Evolutionary conservation across 2,888 invertebrate species (phyloP).

Genomic region (Synergus itoensis): DNA sequence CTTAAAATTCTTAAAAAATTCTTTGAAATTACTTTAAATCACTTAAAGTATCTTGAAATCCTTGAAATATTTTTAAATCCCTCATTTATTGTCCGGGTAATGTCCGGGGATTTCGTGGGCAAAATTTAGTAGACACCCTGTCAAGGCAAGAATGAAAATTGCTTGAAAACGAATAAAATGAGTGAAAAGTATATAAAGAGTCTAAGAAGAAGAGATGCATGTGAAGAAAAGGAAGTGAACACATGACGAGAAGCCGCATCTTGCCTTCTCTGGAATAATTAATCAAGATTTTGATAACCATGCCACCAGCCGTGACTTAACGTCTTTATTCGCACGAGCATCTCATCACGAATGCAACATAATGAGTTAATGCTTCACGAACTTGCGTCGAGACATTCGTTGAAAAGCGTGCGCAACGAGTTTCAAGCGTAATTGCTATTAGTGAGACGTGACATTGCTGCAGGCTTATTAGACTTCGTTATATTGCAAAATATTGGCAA

Average conservation of each 20-base stretch:
- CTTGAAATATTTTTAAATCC: too few relatives aligned
- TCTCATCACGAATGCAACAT: neutral
- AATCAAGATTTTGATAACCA: constrained; percentile 55
- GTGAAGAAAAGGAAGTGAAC: neutral
- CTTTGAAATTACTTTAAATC: too few relatives aligned
- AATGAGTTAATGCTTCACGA: constrained; percentile 4
- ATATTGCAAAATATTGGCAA: neutral
- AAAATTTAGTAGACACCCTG: too few relatives aligned
- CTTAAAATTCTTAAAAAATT: too few relatives aligned
- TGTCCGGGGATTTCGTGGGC: too few relatives aligned
- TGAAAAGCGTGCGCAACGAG: neutral
- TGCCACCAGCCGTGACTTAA: constrained; percentile 50
- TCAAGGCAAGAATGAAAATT: too few relatives aligned
- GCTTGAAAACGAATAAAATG: too few relatives aligned
- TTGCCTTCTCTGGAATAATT: constrained; percentile 49
- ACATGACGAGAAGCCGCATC: constrained; percentile 41
- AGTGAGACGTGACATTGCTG: neutral
- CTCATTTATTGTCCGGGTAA: too few relatives aligned
- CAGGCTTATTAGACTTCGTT: neutral
- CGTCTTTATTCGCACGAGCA: constrained; percentile 50
- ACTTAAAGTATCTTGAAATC: too few relatives aligned
- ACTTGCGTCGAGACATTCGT: constrained; percentile 12
- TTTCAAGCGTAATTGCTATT: neutral
- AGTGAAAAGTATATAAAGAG: too few relatives aligned
- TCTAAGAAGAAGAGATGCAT: neutral